Evolutionary conservation across 2,113 vertebrate genomes (phyloP), one percentile per base, ranked within the genome.

Genomic region (Prinia subflava): DNA sequence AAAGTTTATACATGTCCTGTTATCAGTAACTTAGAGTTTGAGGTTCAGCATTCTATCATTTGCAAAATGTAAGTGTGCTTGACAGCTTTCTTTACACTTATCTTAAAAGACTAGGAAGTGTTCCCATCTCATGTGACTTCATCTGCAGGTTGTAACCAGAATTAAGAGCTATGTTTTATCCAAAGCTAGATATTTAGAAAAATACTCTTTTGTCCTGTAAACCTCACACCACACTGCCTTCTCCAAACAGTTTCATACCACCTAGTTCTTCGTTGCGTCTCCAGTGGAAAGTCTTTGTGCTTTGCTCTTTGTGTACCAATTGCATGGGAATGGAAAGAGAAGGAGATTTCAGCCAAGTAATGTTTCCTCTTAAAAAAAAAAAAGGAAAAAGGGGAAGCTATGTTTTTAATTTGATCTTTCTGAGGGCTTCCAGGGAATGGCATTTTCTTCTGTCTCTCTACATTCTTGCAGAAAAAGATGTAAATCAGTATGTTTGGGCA

Each of bases 41-140:
- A 99, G 83, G 99, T 99, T 95, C 99, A 99, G 78, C 99, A 99
- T 97, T 99, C 99, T 65, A 99, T 99, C 89, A 98, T 98, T 42
- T 99, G 99, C 97, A 99, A 99, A 99, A 98, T 97, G 99, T 99
- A 95, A 98, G 99, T 96, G 53, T 52, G 41, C 67, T 73, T 47
- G 33, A 67, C 44, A 85, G 28, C 55, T 78, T 74, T 73, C 35
- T 28, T 75, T 33, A 13, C 31, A 6, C 37, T 65, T 41, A 7
- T 1, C 11, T 83, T 78, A 21, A 47, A 89, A 73, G 31, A 23
- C 13, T 57, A 30, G 52, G 10, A 53, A 35, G 17, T 19, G n/a
- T 74, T 96, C 47, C 31, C 25, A 13, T 89, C n/a, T 80, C 59
- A 7, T 0, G 0, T 70, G n/a, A 49, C 47, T 67, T 88, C 13